phyloP scores from a whole-genome alignment of 2,888 invertebrate genomes.

The Drosophila quasianomalipes region DNA sequence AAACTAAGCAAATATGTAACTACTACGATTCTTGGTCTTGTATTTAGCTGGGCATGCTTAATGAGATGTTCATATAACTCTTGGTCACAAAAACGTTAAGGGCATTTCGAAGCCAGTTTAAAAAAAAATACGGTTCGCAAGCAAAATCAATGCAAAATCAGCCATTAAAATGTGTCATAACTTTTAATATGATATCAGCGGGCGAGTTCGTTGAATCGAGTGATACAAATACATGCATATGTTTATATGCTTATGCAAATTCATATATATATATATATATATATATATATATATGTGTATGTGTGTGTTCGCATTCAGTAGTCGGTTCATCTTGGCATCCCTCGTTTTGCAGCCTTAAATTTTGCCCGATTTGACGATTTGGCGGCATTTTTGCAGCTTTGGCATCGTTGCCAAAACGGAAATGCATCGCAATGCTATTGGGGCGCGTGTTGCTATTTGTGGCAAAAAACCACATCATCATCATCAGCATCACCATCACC shows the following conservation, averaged over 20 bases:
- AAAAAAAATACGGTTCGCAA: not conserved
- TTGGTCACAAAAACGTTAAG: not conserved
- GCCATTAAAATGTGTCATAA: constrained; percentile 54
- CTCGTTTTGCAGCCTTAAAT: constrained; percentile 6
- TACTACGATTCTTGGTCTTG: not conserved
- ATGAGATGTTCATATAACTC: not conserved
- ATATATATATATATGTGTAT: not conserved
- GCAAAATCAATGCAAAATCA: constrained; percentile 51
- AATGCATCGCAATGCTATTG: constrained; percentile 60
- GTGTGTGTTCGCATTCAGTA: not conserved
- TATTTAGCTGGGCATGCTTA: not conserved
- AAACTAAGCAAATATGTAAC: too few relatives aligned
- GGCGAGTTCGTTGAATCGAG: constrained; percentile 54
- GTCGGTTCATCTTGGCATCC: not conserved
- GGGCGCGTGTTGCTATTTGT: constrained; percentile 70
- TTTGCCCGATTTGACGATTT: constrained; percentile 20
- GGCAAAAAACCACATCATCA: constrained; percentile 51
- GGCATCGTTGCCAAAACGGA: constrained; percentile 71
- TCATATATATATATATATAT: too few relatives aligned
- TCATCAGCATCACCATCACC: constrained; percentile 13
- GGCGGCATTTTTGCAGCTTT: constrained; percentile 31
- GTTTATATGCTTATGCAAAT: not conserved
- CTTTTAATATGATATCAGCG: constrained; percentile 47
- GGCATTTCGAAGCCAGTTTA: constrained; percentile 11
- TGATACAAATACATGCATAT: constrained; percentile 16